Conservation (phyloP, 2,888 invertebrate species). For the Nasonovia ribisnigri region DNA sequence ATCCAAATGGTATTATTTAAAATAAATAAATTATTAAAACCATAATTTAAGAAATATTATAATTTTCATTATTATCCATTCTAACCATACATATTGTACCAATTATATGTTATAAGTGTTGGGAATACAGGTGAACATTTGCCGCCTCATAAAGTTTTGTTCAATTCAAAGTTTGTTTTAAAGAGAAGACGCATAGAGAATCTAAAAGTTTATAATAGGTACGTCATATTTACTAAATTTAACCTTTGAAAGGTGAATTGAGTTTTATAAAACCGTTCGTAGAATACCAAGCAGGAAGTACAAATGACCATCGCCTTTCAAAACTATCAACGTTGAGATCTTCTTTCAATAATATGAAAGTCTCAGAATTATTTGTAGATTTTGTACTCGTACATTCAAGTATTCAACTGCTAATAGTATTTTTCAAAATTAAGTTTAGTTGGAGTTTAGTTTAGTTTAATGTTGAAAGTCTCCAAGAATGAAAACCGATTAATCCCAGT, state of each 20-base stretch:
- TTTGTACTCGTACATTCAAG: neutral
- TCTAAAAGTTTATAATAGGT: constrained; percentile 2
- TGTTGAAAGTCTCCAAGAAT: neutral
- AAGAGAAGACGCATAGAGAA: neutral
- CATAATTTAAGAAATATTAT: neutral
- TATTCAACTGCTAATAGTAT: neutral
- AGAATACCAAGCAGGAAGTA: neutral
- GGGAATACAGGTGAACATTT: neutral
- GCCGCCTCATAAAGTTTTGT: neutral
- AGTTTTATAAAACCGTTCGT: neutral
- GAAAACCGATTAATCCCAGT: neutral
- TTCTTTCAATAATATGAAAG: neutral
- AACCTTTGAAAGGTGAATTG: neutral
- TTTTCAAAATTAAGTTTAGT: neutral
- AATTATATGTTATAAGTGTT: neutral
- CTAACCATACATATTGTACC: neutral
- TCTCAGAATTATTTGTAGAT: neutral
- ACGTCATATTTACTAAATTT: neutral
- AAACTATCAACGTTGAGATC: neutral
- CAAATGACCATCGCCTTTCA: neutral
- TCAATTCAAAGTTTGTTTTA: neutral
- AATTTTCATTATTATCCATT: neutral
- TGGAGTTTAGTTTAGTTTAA: neutral
- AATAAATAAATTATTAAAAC: neutral
- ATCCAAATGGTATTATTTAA: neutral